Percentiles rank a stretch among this genome's conserved stretches.
Conservation (phyloP, 2,888 invertebrate species). For the Mythimna ferrago region DNA sequence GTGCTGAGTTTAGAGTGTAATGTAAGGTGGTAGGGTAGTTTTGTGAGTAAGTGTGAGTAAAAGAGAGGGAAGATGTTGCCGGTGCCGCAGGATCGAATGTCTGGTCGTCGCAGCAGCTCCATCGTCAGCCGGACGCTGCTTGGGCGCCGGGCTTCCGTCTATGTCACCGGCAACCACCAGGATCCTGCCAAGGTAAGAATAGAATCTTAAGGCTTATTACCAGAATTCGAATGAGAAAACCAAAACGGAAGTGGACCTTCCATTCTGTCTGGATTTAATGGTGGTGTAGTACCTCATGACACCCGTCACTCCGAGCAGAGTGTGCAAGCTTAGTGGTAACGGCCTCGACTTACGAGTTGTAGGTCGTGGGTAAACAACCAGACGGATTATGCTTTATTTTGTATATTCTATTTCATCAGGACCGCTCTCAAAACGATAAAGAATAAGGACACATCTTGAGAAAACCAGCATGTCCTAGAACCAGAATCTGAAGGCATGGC, state of each 20-base stretch:
- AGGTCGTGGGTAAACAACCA: too few relatives aligned
- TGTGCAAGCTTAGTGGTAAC: too few relatives aligned
- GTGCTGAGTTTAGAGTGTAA: constrained; percentile 31
- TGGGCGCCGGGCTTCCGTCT: constrained; percentile 92
- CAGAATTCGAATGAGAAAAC: neutral
- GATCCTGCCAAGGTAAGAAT: constrained; percentile 92
- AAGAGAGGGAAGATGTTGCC: constrained; percentile 83
- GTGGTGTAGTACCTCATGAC: too few relatives aligned
- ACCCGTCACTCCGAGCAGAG: too few relatives aligned
- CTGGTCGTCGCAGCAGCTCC: constrained; percentile 92
- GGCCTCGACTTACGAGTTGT: too few relatives aligned
- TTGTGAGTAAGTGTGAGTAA: constrained; percentile 39
- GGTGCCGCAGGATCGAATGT: constrained; percentile 90
- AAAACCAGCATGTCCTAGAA: too few relatives aligned
- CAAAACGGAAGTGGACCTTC: neutral
- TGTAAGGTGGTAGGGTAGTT: constrained; percentile 40
- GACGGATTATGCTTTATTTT: too few relatives aligned
- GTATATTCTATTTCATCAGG: too few relatives aligned
- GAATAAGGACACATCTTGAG: too few relatives aligned
- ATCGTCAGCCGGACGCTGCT: constrained; percentile 92
- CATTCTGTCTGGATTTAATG: too few relatives aligned
- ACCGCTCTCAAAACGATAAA: too few relatives aligned
- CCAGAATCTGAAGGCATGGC: too few relatives aligned
- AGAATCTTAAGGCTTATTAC: neutral
- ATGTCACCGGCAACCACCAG: constrained; percentile 90